Conservation (phyloP, 2,113 vertebrate genomes). For the Engraulis encrasicolus region DNA sequence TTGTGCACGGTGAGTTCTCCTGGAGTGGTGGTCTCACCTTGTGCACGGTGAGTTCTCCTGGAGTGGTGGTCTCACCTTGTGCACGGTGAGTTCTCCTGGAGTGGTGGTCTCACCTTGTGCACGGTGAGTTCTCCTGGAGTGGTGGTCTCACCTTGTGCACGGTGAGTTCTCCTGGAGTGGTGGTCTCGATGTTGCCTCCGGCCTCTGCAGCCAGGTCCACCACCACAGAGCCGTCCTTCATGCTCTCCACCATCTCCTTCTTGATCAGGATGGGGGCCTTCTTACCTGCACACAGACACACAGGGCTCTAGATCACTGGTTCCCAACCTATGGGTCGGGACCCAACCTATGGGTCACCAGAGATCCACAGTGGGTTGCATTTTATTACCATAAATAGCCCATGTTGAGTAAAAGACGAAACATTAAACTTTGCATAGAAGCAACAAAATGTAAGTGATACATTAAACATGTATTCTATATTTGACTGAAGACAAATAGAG, state of each 20-base stretch:
- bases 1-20: constrained; percentile 65
- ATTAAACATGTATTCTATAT: no score
- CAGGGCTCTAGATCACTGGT: neutral
- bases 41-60: constrained; percentile 62
- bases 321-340: no score
- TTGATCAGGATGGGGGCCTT: constrained; percentile 68
- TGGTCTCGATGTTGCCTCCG: constrained; percentile 77
- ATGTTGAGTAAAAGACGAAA: no score
- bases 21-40: constrained; percentile 71
- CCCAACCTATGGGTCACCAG: no score
- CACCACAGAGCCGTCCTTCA: constrained; percentile 71
- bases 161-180: constrained; percentile 59
- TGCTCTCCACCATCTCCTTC: constrained; percentile 68
- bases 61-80: constrained; percentile 73
- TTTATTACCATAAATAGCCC: no score
- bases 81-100: constrained; percentile 61
- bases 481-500: no score
- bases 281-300: constrained; percentile 54
- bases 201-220: constrained; percentile 74
- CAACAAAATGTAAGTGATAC: no score
- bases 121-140: constrained; percentile 61
- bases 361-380: no score
- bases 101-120: constrained; percentile 75
- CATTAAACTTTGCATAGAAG: no score
- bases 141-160: constrained; percentile 74